Evolutionary conservation across 2,113 vertebrate species (phyloP).

Genomic region (Oncorhynchus masou): DNA sequence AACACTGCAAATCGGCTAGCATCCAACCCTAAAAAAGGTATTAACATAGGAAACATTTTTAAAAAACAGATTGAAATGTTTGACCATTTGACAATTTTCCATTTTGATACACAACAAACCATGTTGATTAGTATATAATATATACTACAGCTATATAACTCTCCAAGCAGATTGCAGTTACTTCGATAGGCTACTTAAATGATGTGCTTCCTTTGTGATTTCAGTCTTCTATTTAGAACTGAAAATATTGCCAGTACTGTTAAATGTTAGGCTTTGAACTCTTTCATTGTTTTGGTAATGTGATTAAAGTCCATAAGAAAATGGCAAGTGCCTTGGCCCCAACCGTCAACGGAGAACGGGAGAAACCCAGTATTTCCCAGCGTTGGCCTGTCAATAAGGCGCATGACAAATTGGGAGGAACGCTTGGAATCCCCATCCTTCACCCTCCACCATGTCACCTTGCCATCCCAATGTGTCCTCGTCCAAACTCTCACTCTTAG

Average conservation of each 20-base stretch:
- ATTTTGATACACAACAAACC: not conserved
- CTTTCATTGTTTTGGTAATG: not conserved
- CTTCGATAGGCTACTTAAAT: no score
- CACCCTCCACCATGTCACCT: constrained; percentile 1
- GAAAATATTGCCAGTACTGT: not conserved
- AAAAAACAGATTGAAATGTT: not conserved
- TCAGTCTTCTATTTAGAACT: no score
- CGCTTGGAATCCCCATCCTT: constrained; percentile 8
- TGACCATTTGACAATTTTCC: no score
- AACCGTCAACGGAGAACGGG: not conserved
- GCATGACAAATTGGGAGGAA: not conserved
- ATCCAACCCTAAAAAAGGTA: not conserved
- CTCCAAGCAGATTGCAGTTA: not conserved
- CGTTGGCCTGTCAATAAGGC: not conserved
- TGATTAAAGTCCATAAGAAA: not conserved
- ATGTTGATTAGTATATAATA: not conserved
- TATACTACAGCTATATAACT: no score
- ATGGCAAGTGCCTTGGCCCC: no score
- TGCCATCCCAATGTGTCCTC: not conserved
- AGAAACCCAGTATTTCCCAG: not conserved
- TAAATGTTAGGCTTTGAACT: not conserved
- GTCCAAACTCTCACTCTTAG: not conserved
- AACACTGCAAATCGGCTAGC: constrained; percentile 26
- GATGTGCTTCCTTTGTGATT: no score
- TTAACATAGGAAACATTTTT: not conserved